These are phyloP conservation scores for Monomorium pharaonis DNA, from an alignment of 1,140 invertebrate genomes.

Conservation along the genomic window DNA sequence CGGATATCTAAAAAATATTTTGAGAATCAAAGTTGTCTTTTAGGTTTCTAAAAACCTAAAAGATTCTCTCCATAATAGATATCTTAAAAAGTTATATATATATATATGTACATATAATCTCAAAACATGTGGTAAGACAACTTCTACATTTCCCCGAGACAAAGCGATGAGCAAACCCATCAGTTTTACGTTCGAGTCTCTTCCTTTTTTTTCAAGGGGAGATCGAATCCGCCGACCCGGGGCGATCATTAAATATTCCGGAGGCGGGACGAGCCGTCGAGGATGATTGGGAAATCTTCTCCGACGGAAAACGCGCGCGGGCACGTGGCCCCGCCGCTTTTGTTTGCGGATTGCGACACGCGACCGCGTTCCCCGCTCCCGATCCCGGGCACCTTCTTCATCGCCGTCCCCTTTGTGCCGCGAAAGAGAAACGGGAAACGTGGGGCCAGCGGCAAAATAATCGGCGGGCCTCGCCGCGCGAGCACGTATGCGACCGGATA, in stretches of 20 bases:
- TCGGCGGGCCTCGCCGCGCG: no score
- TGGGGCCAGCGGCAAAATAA: not conserved
- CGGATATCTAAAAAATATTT: no score
- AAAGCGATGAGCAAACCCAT: no score
- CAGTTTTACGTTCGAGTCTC: no score
- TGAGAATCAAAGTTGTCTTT: no score
- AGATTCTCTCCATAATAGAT: no score
- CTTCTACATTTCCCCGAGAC: no score
- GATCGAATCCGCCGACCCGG: not conserved
- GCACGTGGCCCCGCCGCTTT: not conserved
- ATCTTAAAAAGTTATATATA: no score
- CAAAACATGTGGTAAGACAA: no score
- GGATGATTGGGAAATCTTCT: conserved; percentile 11
- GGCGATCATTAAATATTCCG: conserved; percentile 27
- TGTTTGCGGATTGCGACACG: conserved; percentile 22
- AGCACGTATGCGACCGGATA: conserved; percentile 26
- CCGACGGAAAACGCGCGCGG: not conserved
- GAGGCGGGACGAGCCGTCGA: not conserved
- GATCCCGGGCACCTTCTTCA: not conserved
- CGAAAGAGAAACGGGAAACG: not conserved
- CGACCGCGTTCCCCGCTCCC: not conserved
- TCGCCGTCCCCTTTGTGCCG: not conserved
- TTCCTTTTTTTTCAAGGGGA: not conserved
- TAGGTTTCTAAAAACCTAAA: no score
- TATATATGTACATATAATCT: no score